Evolutionary conservation across 2,888 invertebrate genomes (phyloP), one percentile per base, ranked within the genome.

Genomic region (Lacanobia oleracea): DNA sequence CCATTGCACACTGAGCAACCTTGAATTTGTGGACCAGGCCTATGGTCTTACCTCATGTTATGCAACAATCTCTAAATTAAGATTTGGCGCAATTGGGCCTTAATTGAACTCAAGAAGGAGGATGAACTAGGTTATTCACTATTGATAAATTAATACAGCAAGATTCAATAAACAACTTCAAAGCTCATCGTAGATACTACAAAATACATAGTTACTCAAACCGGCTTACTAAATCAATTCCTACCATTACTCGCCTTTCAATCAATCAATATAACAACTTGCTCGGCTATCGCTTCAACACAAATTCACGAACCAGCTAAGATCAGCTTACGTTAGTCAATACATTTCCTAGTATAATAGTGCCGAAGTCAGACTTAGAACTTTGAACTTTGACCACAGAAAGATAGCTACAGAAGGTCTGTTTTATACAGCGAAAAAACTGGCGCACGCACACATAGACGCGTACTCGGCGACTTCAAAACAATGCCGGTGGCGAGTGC

Each of bases 321-420:
- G 75, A 73, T 66, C 71, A 63, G 80, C 69, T 77, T 77, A 70
- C 60, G 56, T 70, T 54, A 68, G 64, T 77, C 72, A 78, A 83
- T 73, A 78, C 65, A 71, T 72, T 75, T 72, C 59, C 45, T 54
- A 33, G 21, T 69, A 73, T 81, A 60, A 73, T 75, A 69, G 14
- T 40, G 12, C 59, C 56, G 21, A 79, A 75, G 23, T 75, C 16
- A 10, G 40, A 0, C 2, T 4, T 48, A 48, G 18, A 67, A 83
- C 56, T 72, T 53, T 37, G 70, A 74, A 77, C 61, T 77, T 61
- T 1, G 72, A 78, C 56, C 72, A 75, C 23, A 23, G 14, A 53
- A 7, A 75, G 12, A 27, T 21, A 1, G 0, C 0, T 18, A 1
- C 67, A 75, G 76, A 67, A 72, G 64, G 16, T 0, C 0, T 0